These are phyloP conservation scores for Musca vetustissima DNA, from an alignment of 1,140 invertebrate species.

Conservation along the genomic window DNA sequence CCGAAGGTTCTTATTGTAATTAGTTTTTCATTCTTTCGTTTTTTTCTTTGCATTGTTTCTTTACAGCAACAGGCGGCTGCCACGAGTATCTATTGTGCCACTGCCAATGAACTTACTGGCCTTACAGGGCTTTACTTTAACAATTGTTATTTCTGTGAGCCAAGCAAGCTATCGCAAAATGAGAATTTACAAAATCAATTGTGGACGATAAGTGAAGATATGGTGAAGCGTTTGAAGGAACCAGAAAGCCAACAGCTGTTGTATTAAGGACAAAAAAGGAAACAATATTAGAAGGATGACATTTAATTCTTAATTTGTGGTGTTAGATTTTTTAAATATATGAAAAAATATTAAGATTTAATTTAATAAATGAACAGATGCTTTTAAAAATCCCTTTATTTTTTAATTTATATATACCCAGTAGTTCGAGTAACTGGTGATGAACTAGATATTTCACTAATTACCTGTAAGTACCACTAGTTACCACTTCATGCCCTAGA, in stretches of 20 bases:
- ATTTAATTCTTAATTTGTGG: no score
- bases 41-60: slow-evolving; percentile 7
- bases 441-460: no score
- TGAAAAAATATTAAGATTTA: no score
- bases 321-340: no score
- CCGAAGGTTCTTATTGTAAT: no score
- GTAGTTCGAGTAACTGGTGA: no score
- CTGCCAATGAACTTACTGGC: slow-evolving; percentile 77
- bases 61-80: slow-evolving; percentile 89
- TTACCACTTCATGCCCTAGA: no score
- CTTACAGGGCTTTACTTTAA: slow-evolving; percentile 91
- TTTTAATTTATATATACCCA: no score
- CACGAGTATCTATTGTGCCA: slow-evolving; percentile 85
- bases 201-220: slow-evolving; percentile 67
- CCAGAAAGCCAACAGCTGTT: background rate
- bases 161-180: slow-evolving; percentile 66
- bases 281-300: no score
- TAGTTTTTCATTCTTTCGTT: background rate
- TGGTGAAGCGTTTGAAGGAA: slow-evolving; percentile 56
- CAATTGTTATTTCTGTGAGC: slow-evolving; percentile 83
- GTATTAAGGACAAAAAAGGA: background rate
- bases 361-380: no score
- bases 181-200: slow-evolving; percentile 61
- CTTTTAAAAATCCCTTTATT: no score
- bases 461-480: no score